Evolutionary conservation across 2,888 invertebrate genomes (phyloP).

Genomic region (Drosophila kanekoi): DNA sequence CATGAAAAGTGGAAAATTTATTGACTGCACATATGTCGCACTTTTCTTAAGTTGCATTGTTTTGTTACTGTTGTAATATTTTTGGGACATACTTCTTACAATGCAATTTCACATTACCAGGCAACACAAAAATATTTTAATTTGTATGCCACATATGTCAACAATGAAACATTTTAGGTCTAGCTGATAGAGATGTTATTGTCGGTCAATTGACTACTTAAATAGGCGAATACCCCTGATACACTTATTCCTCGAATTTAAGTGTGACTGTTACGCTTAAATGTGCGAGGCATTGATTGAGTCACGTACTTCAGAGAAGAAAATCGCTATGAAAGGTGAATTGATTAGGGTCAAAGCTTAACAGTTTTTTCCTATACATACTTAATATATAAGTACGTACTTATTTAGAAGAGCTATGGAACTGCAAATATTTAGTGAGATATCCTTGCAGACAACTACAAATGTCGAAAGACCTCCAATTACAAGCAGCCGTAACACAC

Average conservation of each 20-base stretch:
- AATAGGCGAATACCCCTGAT: constrained; percentile 39
- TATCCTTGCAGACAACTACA: too few relatives aligned
- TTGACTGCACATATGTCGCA: constrained; percentile 81
- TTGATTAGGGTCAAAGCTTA: constrained; percentile 6
- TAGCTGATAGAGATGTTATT: constrained; percentile 60
- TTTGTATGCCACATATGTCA: constrained; percentile 76
- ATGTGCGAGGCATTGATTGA: constrained; percentile 67
- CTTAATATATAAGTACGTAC: neutral
- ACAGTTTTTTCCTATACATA: neutral
- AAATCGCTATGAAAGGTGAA: constrained; percentile 7
- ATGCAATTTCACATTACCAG: constrained; percentile 30
- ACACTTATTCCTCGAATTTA: constrained; percentile 30
- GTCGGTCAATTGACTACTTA: constrained; percentile 57
- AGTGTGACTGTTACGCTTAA: constrained; percentile 58
- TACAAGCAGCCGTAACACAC: too few relatives aligned
- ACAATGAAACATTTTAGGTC: constrained; percentile 22
- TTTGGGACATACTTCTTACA: constrained; percentile 25
- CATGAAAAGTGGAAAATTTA: constrained; percentile 82
- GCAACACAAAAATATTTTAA: constrained; percentile 60
- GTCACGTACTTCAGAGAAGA: constrained; percentile 58
- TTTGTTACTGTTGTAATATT: constrained; percentile 16
- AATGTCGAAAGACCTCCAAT: too few relatives aligned
- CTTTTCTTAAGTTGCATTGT: constrained; percentile 49
- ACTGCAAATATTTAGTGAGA: too few relatives aligned
- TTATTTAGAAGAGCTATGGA: neutral